Conservation (phyloP, 2,888 invertebrate genomes). For the Epistrophe grossulariae region DNA sequence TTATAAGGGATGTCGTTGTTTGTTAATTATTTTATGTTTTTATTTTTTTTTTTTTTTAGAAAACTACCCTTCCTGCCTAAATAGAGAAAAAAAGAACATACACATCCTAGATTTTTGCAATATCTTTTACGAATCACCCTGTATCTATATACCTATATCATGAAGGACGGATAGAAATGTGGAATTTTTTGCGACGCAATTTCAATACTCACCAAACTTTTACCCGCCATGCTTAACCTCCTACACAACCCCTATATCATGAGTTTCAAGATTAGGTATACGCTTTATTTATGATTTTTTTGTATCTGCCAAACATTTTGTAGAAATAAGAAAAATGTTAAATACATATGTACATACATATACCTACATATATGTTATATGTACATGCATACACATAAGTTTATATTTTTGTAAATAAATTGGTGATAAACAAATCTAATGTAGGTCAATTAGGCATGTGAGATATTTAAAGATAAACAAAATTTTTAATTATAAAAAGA, state of each 20-base stretch:
- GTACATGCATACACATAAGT: neutral
- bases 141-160: neutral
- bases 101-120: neutral
- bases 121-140: neutral
- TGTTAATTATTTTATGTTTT: too few relatives aligned
- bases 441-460: constrained; percentile 57
- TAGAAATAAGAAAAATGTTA: constrained; percentile 26
- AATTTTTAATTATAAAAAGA: constrained; percentile 3
- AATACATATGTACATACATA: neutral
- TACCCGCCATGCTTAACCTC: constrained; percentile 5
- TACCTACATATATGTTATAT: neutral
- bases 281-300: constrained; percentile 14
- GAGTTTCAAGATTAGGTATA: neutral
- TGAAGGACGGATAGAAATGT: neutral
- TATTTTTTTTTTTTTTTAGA: too few relatives aligned
- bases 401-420: constrained; percentile 9
- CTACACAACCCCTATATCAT: neutral
- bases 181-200: constrained; percentile 35
- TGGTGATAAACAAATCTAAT: constrained; percentile 53
- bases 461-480: constrained; percentile 54
- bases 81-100: too few relatives aligned
- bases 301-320: constrained; percentile 9
- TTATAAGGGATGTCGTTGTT: too few relatives aligned
- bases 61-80: too few relatives aligned
- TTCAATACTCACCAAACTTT: constrained; percentile 1